Percentiles rank a stretch among this genome's conserved stretches.
phyloP scores from a whole-genome alignment of 2,888 invertebrate species.

The Harpagoxenus sublaevis region DNA sequence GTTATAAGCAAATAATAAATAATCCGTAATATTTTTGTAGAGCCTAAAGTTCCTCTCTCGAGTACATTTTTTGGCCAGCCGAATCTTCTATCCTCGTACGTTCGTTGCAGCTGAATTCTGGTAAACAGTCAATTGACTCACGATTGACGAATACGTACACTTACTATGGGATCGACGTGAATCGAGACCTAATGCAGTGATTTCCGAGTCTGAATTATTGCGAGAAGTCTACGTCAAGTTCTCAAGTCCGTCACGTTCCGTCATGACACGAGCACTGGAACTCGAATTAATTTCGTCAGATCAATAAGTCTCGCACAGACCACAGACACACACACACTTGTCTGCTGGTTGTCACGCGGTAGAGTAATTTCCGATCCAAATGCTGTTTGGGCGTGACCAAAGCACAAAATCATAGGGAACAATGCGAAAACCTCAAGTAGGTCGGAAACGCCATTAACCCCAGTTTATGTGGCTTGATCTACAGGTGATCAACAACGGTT shows the following conservation, averaged over 20 bases:
- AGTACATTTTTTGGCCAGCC: slow-evolving; percentile 79
- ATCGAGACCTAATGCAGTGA: slow-evolving; percentile 75
- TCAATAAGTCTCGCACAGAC: slow-evolving; percentile 83
- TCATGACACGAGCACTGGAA: slow-evolving; percentile 85
- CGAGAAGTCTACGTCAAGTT: slow-evolving; percentile 83
- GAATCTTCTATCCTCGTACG: slow-evolving; percentile 77
- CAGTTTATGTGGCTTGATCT: slow-evolving; percentile 87
- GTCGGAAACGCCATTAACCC: slow-evolving; percentile 86
- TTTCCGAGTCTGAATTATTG: slow-evolving; percentile 78
- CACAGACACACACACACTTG: slow-evolving; percentile 78
- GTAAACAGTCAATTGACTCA: slow-evolving; percentile 79
- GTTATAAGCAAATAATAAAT: slow-evolving; percentile 74
- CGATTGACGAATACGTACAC: slow-evolving; percentile 78
- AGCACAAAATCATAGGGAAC: slow-evolving; percentile 85
- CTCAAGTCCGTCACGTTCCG: slow-evolving; percentile 81
- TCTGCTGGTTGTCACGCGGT: slow-evolving; percentile 85
- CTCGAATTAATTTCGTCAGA: slow-evolving; percentile 84
- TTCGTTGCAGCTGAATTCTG: slow-evolving; percentile 82
- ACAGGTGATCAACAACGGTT: slow-evolving; percentile 86
- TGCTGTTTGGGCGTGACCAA: slow-evolving; percentile 85
- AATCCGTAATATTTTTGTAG: slow-evolving; percentile 80
- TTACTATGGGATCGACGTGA: slow-evolving; percentile 78
- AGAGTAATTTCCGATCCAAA: slow-evolving; percentile 82
- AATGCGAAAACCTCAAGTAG: slow-evolving; percentile 83
- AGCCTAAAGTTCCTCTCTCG: slow-evolving; percentile 74